Evolutionary conservation across 2,888 invertebrate genomes (phyloP).

Genomic region (Erebia epiphron): DNA sequence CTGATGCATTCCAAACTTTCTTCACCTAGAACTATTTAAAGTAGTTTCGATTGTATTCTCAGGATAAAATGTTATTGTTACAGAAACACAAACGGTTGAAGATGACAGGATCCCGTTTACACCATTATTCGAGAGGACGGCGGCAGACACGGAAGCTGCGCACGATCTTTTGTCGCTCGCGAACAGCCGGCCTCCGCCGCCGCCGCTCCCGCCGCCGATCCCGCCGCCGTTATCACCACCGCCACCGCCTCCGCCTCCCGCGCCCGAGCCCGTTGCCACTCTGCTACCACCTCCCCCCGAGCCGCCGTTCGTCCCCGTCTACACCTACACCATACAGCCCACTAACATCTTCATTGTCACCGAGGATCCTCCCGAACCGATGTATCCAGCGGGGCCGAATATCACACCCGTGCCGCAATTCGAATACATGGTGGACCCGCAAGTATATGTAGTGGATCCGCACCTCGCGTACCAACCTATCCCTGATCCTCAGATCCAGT

Average conservation of each 20-base stretch:
- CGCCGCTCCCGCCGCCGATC: conserved; percentile 80
- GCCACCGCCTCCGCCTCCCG: conserved; percentile 71
- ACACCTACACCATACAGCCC: conserved; percentile 87
- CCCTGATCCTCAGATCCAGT: conserved; percentile 37
- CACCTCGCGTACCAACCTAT: conserved; percentile 58
- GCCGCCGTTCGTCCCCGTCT: conserved; percentile 66
- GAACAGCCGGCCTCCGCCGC: conserved; percentile 89
- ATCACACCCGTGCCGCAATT: conserved; percentile 50
- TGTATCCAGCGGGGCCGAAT: conserved; percentile 60
- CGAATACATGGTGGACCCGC: conserved; percentile 59
- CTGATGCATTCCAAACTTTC: too few species aligned
- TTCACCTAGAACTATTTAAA: too few species aligned
- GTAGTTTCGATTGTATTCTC: too few species aligned
- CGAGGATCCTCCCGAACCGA: conserved; percentile 59
- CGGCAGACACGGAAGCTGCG: conserved; percentile 95
- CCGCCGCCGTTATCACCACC: conserved; percentile 54
- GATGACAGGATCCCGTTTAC: conserved; percentile 73
- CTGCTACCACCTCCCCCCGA: conserved; percentile 57
- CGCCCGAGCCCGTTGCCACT: background rate
- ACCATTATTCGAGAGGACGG: conserved; percentile 82
- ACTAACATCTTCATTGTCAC: conserved; percentile 66
- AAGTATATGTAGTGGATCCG: conserved; percentile 44
- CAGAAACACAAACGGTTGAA: conserved; percentile 52
- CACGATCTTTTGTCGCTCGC: conserved; percentile 91
- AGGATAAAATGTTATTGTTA: conserved; percentile 21